These are phyloP conservation scores for Thalassarche chlororhynchos DNA, from an alignment of 2,113 vertebrate species.

Conservation along the genomic window DNA sequence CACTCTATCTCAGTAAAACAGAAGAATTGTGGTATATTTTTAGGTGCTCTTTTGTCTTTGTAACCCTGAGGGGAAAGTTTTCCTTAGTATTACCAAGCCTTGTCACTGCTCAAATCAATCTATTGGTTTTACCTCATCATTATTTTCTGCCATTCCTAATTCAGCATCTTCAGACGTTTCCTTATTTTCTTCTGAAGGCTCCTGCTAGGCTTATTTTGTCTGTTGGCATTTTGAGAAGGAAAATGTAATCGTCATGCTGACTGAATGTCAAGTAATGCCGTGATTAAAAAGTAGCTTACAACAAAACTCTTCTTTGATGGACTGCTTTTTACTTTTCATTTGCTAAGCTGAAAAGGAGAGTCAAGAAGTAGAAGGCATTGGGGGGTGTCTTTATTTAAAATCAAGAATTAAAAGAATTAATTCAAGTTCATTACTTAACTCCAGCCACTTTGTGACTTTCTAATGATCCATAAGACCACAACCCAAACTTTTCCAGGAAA, in stretches of 20 bases:
- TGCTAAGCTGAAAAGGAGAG: not conserved
- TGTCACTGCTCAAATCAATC: not conserved
- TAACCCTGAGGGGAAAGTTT: not conserved
- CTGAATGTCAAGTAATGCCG: not conserved
- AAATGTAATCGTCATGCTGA: not conserved
- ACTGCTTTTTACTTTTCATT: not conserved
- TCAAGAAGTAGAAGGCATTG: not conserved
- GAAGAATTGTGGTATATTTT: not conserved
- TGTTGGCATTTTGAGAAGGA: conserved; percentile 16
- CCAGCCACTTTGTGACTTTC: not conserved
- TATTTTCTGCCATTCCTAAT: not conserved
- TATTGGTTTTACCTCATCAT: not conserved
- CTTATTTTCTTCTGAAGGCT: conserved; percentile 1
- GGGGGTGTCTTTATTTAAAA: not conserved
- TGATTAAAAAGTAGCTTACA: conserved; percentile 45
- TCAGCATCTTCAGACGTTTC: not conserved
- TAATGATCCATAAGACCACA: not conserved
- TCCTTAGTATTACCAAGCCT: not conserved
- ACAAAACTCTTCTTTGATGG: not conserved
- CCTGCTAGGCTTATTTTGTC: conserved; percentile 6
- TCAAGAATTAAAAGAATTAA: not conserved
- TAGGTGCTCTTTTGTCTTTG: not conserved
- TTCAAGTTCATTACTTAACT: not conserved
- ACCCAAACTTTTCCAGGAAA: not conserved
- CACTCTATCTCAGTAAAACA: not conserved